A percentile compares a stretch with the other conserved stretches of the same genome.
phyloP scores from a whole-genome alignment of 1,140 invertebrate genomes.

The Ganaspis sp. region DNA sequence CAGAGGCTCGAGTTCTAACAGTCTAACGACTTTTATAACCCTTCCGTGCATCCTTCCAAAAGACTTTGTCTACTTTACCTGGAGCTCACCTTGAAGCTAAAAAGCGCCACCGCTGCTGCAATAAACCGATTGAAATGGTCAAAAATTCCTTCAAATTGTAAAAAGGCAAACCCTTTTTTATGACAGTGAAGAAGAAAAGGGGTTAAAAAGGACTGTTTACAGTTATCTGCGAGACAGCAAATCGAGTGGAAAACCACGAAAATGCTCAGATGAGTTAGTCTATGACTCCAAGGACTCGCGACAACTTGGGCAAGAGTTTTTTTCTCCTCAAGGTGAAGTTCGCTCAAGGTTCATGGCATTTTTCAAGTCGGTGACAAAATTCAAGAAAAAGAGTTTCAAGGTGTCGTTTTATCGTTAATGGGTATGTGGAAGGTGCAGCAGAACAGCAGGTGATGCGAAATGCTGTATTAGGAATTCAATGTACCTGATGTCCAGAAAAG shows the following conservation, averaged over 20 bases:
- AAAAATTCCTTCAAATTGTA: conserved; percentile 38
- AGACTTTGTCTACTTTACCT: conserved; percentile 19
- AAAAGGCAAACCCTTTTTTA: conserved; percentile 40
- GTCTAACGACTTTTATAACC: conserved; percentile 61
- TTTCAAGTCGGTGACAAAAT: conserved; percentile 23
- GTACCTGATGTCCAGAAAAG: too few relatives aligned
- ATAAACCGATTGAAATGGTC: conserved; percentile 63
- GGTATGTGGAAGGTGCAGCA: neutral
- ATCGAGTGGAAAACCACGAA: conserved; percentile 64
- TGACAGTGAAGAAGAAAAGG: conserved; percentile 55
- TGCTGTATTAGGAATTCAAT: too few relatives aligned
- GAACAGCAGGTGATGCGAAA: too few relatives aligned
- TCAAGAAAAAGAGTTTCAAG: conserved; percentile 38
- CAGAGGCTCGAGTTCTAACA: neutral
- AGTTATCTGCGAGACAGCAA: conserved; percentile 59
- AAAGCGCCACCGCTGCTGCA: conserved; percentile 51
- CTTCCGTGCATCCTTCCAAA: conserved; percentile 50
- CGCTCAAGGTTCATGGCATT: conserved; percentile 42
- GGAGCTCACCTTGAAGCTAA: conserved; percentile 61
- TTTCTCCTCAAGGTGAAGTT: conserved; percentile 53
- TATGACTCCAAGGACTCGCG: conserved; percentile 65
- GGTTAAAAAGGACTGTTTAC: conserved; percentile 53
- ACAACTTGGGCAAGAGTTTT: conserved; percentile 52
- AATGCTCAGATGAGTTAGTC: conserved; percentile 67
- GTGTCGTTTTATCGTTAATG: conserved; percentile 45